phyloP scores from a whole-genome alignment of 2,888 invertebrate genomes.

The Drosophila kambysellisi region DNA sequence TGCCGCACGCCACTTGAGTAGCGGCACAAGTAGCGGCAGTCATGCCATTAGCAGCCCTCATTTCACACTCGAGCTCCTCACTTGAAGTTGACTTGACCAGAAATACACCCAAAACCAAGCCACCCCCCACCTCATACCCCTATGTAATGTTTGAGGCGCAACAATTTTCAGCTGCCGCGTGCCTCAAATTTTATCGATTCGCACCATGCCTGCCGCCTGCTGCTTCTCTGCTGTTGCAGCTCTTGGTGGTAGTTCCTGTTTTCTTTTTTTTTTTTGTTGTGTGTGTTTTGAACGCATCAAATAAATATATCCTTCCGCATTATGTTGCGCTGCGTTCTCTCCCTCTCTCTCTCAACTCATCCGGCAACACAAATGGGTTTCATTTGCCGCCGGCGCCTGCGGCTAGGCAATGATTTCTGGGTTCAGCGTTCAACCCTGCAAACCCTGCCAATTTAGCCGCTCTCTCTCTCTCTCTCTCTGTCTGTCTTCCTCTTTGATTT shows the following conservation, averaged over 20 bases:
- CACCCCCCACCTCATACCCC: background rate
- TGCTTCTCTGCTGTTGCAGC: slow-evolving; percentile 14
- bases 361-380: slow-evolving; percentile 66
- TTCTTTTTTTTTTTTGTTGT: background rate
- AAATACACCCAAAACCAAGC: background rate
- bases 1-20: slow-evolving; percentile 43
- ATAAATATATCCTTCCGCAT: slow-evolving; percentile 81
- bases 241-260: slow-evolving; percentile 43
- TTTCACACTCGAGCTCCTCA: slow-evolving; percentile 68
- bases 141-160: slow-evolving; percentile 60
- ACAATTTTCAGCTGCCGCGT: slow-evolving; percentile 77
- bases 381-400: slow-evolving; percentile 66
- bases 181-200: slow-evolving; percentile 79
- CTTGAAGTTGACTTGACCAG: slow-evolving; percentile 75
- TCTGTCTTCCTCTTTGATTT: background rate
- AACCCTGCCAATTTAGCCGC: slow-evolving; percentile 2
- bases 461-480: background rate
- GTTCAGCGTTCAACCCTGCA: slow-evolving; percentile 34
- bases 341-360: slow-evolving; percentile 43
- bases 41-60: slow-evolving; percentile 75
- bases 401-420: slow-evolving; percentile 62
- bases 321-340: slow-evolving; percentile 51
- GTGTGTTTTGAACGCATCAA: slow-evolving; percentile 60
- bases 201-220: slow-evolving; percentile 13
- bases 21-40: slow-evolving; percentile 40